Evolutionary conservation across 2,888 invertebrate species (phyloP), one percentile per base, ranked within the genome.

Genomic region (Agrotis clavis): DNA sequence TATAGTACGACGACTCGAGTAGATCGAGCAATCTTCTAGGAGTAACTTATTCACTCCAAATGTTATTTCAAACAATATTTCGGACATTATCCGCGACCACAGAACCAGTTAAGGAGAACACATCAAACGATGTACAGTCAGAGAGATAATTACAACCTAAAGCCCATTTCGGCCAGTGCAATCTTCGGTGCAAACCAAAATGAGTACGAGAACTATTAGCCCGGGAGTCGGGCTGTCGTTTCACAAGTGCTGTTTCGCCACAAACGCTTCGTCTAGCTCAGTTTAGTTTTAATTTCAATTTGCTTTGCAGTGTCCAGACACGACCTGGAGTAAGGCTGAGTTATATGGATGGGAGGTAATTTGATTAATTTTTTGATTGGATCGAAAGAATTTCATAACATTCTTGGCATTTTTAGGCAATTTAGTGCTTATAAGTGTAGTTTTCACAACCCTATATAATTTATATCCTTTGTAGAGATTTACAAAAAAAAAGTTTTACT

Each of bases 271-370:
- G 89, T 90, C 91, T 91, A 91, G 87, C 89, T 90, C 88, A 85
- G 90, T 89, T 93, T 90, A 92, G 92, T 94, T 94, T 95, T 94
- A 94, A 95, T 95, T 94, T 94, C 90, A 94, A 92, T 94, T 93
- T 91, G 89, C 91, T 86, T 85, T 86, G 87, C 90, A 86, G 88
- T 94, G 95, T 94, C 95, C 95, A 93, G 91, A 88, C 95, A 95
- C 95, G 94, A 95, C 92, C 73, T 72, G 60, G 47, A 1, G 35
- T 82, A 80, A 85, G 60, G 77, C 59, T 2, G 71, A 16, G 64
- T 67, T 71, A 57, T 67, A 64, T 48, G 21, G 41, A 30, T 16
- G 41, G 35, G 41, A 41, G 41, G 1, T 41, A 11, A 41, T 41
- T 41, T 41, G 41, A 41, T 41, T 11, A 41, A 41, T 41, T 11